Base-by-base conservation (phyloP, 2,888 invertebrate genomes). In the Andrena bucephala region DNA sequence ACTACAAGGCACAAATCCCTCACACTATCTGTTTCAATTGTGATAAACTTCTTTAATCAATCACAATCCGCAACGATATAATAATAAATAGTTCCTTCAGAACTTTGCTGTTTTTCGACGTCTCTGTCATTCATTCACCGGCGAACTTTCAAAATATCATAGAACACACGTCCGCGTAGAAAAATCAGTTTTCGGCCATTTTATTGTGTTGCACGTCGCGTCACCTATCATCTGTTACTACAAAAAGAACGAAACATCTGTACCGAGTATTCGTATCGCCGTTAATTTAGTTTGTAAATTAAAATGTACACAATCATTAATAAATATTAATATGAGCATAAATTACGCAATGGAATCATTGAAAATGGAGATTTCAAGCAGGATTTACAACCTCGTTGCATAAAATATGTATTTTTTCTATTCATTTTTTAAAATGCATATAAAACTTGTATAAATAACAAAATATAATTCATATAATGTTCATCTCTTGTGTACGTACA, bases 141-240 rank as follows among this genome's bases (percentile, higher is more conserved):
- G 50, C 57, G 20, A 78, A 83, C 33, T 70, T 65, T 42, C 78
- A 65, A 74, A 79, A 84, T 77, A 62, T 33, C 29, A 67, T 60
- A 65, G 72, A 80, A 84, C 62, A 73, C 79, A 77, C 81, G 84
- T 73, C 63, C 74, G 65, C 63, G 73, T 31, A 73, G 77, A 90
- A 89, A 89, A 90, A 89, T 89, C 88, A 86, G 90, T 89, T 85
- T 77, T 86, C 89, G 69, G 90, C 90, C 89, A 89, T 89, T 84
- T 90, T 90, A 81, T 86, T 57, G 29, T 71, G 60, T 79, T 75
- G 76, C 83, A 81, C 81, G 63, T 86, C 77, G 79, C 89, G 89
- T 86, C 90, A 90, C 80, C 90, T 89, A 81, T 67, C 68, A 73
- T 27, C 57, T 57, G n/a, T 57, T 24, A 68, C 52, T 72, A 24